Percentiles rank a stretch among this genome's conserved stretches.
phyloP scores from a whole-genome alignment of 2,113 vertebrate genomes.

The Petroica traversi region DNA sequence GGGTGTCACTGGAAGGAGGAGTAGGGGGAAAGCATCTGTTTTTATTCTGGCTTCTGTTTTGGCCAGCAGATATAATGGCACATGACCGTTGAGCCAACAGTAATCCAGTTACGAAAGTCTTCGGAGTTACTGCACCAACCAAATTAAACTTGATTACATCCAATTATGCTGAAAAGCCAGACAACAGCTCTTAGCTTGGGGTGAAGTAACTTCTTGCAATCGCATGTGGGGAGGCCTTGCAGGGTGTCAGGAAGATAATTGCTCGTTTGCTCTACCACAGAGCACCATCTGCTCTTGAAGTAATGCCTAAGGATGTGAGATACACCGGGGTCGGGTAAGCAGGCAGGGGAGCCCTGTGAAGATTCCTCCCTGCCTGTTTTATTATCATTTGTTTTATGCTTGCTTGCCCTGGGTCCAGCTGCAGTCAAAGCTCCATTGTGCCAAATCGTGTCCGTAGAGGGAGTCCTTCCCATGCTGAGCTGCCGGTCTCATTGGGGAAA shows the following conservation, averaged over 20 bases:
- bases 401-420: not conserved
- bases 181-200: slow-evolving; percentile 77
- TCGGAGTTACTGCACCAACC: slow-evolving; percentile 74
- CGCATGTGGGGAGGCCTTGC: slow-evolving; percentile 49
- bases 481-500: not conserved
- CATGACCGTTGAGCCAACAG: slow-evolving; percentile 74
- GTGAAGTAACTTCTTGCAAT: slow-evolving; percentile 68
- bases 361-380: not conserved
- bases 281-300: slow-evolving; percentile 63
- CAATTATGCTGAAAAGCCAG: slow-evolving; percentile 78
- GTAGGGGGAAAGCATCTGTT: slow-evolving; percentile 51
- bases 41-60: slow-evolving; percentile 81
- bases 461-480: not conserved
- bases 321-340: not conserved
- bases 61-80: slow-evolving; percentile 73
- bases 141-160: slow-evolving; percentile 78
- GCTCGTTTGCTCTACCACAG: slow-evolving; percentile 54
- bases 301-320: slow-evolving; percentile 37
- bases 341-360: not conserved
- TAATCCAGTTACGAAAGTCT: slow-evolving; percentile 79
- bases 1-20: slow-evolving; percentile 45
- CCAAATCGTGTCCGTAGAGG: not conserved
- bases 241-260: slow-evolving; percentile 69
- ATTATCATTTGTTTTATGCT: not conserved
- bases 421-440: not conserved